Percentiles rank a stretch among this genome's conserved stretches.
These are phyloP conservation scores for Ephydatia muelleri DNA, from an alignment of 37 sponge, comb jelly and placozoan genomes.

Conservation along the genomic window DNA sequence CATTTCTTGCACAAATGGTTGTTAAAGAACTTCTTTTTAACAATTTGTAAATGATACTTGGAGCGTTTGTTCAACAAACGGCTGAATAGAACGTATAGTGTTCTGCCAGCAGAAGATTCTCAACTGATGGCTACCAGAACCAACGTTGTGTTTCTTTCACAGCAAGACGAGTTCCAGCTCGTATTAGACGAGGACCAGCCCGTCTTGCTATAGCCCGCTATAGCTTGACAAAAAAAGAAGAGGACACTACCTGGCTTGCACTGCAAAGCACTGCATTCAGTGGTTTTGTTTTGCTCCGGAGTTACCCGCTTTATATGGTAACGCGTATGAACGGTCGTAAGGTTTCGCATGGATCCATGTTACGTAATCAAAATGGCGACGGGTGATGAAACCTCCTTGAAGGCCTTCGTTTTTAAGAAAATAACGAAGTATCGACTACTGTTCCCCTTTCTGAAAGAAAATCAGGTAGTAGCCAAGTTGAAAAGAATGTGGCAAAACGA, in stretches of 20 bases:
- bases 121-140: not conserved
- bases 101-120: not conserved
- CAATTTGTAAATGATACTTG: not conserved
- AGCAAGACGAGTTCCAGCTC: slow-evolving; percentile 81
- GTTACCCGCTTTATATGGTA: not conserved
- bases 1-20: not conserved
- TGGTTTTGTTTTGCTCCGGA: not conserved
- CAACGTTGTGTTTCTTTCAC: not conserved
- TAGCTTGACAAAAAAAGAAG: slow-evolving; percentile 40
- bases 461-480: slow-evolving; percentile 55
- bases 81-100: not conserved
- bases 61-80: not conserved
- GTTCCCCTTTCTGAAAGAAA: slow-evolving; percentile 73
- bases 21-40: not conserved
- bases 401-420: slow-evolving; percentile 20
- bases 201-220: slow-evolving; percentile 88
- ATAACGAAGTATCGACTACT: slow-evolving; percentile 23
- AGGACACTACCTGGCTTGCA: slow-evolving; percentile 15
- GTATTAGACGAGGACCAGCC: slow-evolving; percentile 82
- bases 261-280: slow-evolving; percentile 31
- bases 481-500: slow-evolving; percentile 38
- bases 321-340: slow-evolving; percentile 3
- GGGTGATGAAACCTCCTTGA: slow-evolving; percentile 9
- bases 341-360: not conserved
- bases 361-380: not conserved